These are phyloP conservation scores for Brachyhypopomus occidentalis DNA, from an alignment of 2,113 vertebrate genomes.

Conservation along the genomic window DNA sequence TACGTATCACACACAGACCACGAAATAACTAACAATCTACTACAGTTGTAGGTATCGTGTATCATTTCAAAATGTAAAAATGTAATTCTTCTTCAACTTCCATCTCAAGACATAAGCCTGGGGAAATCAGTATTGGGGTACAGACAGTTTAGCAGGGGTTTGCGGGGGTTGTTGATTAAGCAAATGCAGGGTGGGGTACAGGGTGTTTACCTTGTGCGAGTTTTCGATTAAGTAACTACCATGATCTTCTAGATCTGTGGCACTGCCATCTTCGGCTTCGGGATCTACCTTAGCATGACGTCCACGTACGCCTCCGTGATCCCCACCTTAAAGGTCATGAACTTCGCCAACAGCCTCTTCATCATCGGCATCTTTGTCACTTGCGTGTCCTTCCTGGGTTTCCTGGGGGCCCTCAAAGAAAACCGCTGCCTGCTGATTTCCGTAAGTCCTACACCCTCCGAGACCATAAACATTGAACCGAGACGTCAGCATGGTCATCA, in stretches of 20 bases:
- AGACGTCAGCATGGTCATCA: no score
- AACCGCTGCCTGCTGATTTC: constrained; percentile 86
- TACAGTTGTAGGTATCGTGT: not conserved
- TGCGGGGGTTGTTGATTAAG: not conserved
- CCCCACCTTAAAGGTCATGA: constrained; percentile 66
- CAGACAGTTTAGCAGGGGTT: no score
- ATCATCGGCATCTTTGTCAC: constrained; percentile 81
- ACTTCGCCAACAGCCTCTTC: constrained; percentile 72
- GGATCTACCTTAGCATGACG: constrained; percentile 71
- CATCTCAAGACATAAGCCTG: not conserved
- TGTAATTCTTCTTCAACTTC: not conserved
- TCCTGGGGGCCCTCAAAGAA: constrained; percentile 86
- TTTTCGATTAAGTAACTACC: not conserved
- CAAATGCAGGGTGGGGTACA: not conserved
- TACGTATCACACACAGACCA: constrained; percentile 63
- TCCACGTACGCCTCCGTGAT: constrained; percentile 64
- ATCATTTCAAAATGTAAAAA: not conserved
- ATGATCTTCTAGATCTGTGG: constrained; percentile 74
- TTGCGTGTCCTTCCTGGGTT: constrained; percentile 86
- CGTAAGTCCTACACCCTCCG: constrained; percentile 61
- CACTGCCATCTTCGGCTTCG: constrained; percentile 72
- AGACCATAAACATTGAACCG: no score
- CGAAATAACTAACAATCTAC: not conserved
- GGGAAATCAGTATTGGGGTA: no score
- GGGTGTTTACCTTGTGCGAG: not conserved